Evolutionary conservation across 2,888 invertebrate species (phyloP).

Genomic region (Galeruca laticollis): DNA sequence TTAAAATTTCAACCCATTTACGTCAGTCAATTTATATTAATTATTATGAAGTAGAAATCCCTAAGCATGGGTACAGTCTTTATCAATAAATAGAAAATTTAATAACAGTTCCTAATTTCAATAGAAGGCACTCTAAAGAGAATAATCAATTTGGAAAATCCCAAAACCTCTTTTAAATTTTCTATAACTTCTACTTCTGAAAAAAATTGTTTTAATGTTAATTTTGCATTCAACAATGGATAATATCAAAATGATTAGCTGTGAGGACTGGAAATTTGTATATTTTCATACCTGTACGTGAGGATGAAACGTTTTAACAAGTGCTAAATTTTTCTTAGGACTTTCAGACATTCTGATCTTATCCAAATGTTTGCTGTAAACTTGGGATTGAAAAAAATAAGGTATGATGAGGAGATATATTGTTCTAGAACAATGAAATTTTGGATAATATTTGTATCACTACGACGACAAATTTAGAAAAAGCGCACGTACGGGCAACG

Average conservation of each 20-base stretch:
- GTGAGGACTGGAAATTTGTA: not conserved
- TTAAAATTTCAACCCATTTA: too few relatives aligned
- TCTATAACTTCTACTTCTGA: not conserved
- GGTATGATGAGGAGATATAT: conserved; percentile 15
- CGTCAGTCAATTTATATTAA: too few relatives aligned
- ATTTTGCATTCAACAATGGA: conserved; percentile 1
- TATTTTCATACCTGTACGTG: not conserved
- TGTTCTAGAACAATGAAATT: conserved; percentile 10
- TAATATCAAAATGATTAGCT: conserved; percentile 22
- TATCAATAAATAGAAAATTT: too few relatives aligned
- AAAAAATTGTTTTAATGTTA: not conserved
- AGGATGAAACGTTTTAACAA: conserved; percentile 25
- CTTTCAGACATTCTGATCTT: conserved; percentile 24
- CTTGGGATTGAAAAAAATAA: conserved; percentile 17
- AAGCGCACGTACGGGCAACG: conserved; percentile 24
- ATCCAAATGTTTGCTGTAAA: conserved; percentile 7
- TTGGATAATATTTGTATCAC: not conserved
- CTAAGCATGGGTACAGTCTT: too few relatives aligned
- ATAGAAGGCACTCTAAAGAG: too few relatives aligned
- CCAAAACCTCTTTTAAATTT: not conserved
- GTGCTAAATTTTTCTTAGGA: conserved; percentile 10
- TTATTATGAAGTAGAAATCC: too few relatives aligned
- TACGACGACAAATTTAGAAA: conserved; percentile 22
- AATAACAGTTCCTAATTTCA: too few relatives aligned
- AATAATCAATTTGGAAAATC: not conserved